Evolutionary conservation across 2,797 vertebrate species (phyloP).

Genomic region (Dipus sagitta): DNA sequence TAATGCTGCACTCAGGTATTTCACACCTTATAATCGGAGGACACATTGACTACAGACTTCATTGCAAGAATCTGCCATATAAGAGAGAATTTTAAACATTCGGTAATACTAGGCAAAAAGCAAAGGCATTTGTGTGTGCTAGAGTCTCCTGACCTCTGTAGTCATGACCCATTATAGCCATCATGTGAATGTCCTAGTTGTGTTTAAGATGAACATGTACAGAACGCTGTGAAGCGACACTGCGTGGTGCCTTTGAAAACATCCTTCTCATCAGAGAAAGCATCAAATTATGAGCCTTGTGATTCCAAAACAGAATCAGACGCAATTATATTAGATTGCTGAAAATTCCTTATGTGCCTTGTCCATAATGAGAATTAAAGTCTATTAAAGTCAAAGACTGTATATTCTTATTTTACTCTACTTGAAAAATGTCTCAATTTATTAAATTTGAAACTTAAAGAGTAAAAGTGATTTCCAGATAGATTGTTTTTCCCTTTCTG

Average conservation of each 20-base stretch:
- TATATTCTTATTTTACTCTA: conserved; percentile 24
- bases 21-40: not conserved
- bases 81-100: not conserved
- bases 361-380: not conserved
- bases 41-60: not conserved
- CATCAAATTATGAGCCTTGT: not conserved
- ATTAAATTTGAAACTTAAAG: conserved; percentile 62
- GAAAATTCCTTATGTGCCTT: conserved; percentile 47
- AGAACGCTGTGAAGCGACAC: not conserved
- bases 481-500: conserved; percentile 43
- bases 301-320: not conserved
- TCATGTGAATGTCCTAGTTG: not conserved
- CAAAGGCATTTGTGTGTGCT: not conserved
- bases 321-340: not conserved
- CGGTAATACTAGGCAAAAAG: not conserved
- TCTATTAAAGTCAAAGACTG: conserved; percentile 32
- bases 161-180: not conserved
- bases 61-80: not conserved
- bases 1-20: not conserved
- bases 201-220: conserved; percentile 24
- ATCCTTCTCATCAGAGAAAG: conserved; percentile 6
- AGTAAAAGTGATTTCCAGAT: conserved; percentile 52
- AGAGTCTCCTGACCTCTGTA: not conserved
- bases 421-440: conserved; percentile 65
- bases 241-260: not conserved